phyloP scores from a whole-genome alignment of 2,888 invertebrate species.

The Resseliella maxima region DNA sequence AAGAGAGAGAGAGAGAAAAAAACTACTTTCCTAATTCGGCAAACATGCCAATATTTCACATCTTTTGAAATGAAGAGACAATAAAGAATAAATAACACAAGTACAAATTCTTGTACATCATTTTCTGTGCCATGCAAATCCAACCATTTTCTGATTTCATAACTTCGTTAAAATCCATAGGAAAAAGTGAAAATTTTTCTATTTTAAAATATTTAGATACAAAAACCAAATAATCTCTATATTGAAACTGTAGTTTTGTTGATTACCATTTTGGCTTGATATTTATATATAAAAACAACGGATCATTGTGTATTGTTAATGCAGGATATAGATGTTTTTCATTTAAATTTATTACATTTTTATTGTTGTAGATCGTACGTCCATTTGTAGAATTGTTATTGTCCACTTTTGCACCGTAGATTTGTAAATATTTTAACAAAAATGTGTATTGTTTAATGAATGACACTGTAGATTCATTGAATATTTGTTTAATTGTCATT shows the following conservation, averaged over 20 bases:
- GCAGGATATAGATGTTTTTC: no score
- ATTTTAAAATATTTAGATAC: not conserved
- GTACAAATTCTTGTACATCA: conserved; percentile 24
- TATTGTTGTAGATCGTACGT: not conserved
- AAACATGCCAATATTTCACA: not conserved
- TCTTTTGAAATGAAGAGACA: not conserved
- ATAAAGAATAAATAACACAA: not conserved
- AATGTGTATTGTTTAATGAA: not conserved
- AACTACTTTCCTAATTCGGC: not conserved
- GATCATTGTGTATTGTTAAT: no score
- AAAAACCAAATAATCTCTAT: not conserved
- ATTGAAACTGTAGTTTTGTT: conserved; percentile 31
- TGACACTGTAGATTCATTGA: not conserved
- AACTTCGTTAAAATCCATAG: not conserved
- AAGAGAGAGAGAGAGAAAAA: not conserved
- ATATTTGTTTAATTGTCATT: no score
- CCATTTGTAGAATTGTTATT: not conserved
- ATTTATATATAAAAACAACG: not conserved
- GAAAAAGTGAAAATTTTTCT: not conserved
- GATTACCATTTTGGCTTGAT: not conserved
- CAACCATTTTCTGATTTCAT: not conserved
- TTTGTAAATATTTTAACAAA: not conserved
- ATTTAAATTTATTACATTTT: no score
- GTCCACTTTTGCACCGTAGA: not conserved
- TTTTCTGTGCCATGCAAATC: conserved; percentile 32